Evolutionary conservation across 2,888 invertebrate genomes (phyloP), one percentile per base, ranked within the genome.

Genomic region (Drosophila limbata): DNA sequence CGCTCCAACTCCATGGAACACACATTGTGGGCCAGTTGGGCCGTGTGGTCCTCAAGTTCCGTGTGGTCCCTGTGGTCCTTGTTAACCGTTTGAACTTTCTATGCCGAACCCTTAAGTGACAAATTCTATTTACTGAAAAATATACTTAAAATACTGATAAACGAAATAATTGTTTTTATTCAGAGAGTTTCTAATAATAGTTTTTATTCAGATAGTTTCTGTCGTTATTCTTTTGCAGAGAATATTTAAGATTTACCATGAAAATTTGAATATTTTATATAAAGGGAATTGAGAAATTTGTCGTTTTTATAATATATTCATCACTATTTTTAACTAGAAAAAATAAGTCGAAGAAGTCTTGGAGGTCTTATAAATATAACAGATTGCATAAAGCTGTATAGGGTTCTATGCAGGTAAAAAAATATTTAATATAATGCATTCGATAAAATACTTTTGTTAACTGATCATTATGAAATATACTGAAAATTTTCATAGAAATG

Each of bases 51-150:
- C 51, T n/a, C 51, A 51, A 37, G 51, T 37, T 21, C 51, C 51
- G 50, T 39, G 42, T 31, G 60, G 51, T 21, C 37, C 51, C 21
- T 37, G 37, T 51, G 51, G 51, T 19, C 51, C 51, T 21, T 51
- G 51, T 51, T 51, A 51, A 21, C 48, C 31, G 31, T 74, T 75
- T 77, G 47, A 65, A 21, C 31, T 59, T 67, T n/a, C 47, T 13
- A 11, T 28, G 10, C 47, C 10, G 6, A 48, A 19, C 15, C 11
- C 48, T 31, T 15, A 33, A 48, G 31, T 48, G 31, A 25, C 4
- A 48, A 48, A 31, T 48, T 31, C 31, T 48, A 31, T 31, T 33
- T 17, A 48, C 4, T 10, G 48, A 3, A 17, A 48, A 48, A 33
- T 48, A 48, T 17, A 48, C 6, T 17, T 31, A 11, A 6, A 17